Conservation (phyloP, 2,797 vertebrate genomes). For the Emydoidea blandingii region DNA sequence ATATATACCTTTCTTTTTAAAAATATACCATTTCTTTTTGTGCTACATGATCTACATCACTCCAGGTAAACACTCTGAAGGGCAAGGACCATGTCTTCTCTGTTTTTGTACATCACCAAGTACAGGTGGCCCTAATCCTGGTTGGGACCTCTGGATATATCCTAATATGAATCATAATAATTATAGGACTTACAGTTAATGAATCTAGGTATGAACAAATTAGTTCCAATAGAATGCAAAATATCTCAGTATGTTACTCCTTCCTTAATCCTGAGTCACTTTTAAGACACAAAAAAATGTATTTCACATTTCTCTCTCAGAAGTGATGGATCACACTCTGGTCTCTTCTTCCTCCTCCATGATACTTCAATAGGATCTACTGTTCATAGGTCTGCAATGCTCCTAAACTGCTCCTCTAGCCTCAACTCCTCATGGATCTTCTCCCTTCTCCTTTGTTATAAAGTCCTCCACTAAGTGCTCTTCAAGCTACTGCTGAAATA, state of each 20-base stretch:
- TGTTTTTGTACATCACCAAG: neutral
- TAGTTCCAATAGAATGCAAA: neutral
- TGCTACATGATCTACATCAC: rapidly evolving
- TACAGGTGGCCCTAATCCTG: neutral
- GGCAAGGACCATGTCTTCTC: neutral
- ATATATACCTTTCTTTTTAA: neutral
- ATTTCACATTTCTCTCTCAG: neutral
- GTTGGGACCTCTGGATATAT: neutral
- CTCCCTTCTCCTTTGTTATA: neutral
- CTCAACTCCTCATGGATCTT: neutral
- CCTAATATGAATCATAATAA: neutral
- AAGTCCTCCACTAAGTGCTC: neutral
- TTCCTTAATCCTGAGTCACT: neutral
- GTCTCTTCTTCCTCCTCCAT: neutral
- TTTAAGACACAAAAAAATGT: neutral
- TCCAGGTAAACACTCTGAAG: neutral
- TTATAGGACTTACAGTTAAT: neutral
- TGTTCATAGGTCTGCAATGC: neutral
- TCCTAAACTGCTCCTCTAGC: neutral
- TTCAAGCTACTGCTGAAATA: neutral
- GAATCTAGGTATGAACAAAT: neutral
- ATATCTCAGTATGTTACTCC: rapidly evolving
- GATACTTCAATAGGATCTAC: neutral
- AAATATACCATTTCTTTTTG: neutral
- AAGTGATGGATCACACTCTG: neutral